These are phyloP conservation scores for Prunella fulvescens DNA, from an alignment of 2,113 vertebrate genomes.

Conservation along the genomic window DNA sequence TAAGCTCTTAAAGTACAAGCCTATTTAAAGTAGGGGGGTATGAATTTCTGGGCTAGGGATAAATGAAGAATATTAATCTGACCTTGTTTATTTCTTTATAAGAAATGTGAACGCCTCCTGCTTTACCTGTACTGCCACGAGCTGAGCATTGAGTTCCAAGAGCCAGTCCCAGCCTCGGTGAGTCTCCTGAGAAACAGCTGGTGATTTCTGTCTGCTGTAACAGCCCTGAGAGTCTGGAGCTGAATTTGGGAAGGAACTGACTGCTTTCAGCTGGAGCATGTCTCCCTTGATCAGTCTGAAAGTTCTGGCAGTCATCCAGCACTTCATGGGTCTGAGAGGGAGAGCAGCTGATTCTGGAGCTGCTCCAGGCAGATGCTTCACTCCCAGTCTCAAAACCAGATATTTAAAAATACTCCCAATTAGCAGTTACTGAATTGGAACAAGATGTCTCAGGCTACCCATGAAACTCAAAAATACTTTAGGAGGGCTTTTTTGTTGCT, in stretches of 20 bases:
- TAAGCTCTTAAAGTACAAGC: background rate
- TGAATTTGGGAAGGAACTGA: background rate
- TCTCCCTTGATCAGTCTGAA: background rate
- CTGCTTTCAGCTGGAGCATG: background rate
- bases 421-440: background rate
- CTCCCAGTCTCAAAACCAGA: background rate
- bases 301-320: background rate
- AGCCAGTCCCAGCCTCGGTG: conserved; percentile 92
- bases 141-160: conserved; percentile 94
- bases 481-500: background rate
- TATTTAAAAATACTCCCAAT: background rate
- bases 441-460: background rate
- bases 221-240: background rate
- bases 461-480: background rate
- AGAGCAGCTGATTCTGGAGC: background rate
- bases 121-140: conserved; percentile 95
- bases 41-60: background rate
- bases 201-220: background rate
- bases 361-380: background rate
- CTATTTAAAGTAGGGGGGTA: background rate
- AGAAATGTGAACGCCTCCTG: conserved; percentile 97
- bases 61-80: background rate
- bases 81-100: conserved; percentile 34
- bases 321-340: background rate
- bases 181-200: conserved; percentile 62